Percentiles rank a stretch among this genome's conserved stretches.
Evolutionary conservation across 2,888 invertebrate species (phyloP).

Genomic region (Hydrotaea diabolus): DNA sequence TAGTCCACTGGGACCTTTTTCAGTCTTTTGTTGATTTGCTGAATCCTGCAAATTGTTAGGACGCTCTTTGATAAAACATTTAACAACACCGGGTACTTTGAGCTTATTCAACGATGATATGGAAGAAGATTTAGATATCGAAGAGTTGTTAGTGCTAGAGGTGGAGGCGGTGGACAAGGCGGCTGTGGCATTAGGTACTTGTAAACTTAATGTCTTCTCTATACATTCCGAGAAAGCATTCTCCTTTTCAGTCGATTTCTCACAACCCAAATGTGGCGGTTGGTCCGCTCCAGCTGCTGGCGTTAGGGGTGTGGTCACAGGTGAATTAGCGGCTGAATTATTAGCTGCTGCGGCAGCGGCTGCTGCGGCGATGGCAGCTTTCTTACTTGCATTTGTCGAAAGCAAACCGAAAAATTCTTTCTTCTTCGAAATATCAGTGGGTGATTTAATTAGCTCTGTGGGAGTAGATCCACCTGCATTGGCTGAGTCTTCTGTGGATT

Average conservation of each 20-base stretch:
- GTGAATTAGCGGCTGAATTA: slow-evolving; percentile 65
- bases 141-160: slow-evolving; percentile 70
- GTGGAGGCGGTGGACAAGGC: slow-evolving; percentile 66
- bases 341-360: slow-evolving; percentile 70
- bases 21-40: slow-evolving; percentile 73
- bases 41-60: slow-evolving; percentile 60
- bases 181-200: slow-evolving; percentile 70
- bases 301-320: slow-evolving; percentile 69
- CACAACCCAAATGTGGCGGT: slow-evolving; percentile 39
- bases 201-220: slow-evolving; percentile 73
- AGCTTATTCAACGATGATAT: slow-evolving; percentile 78
- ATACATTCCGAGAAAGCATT: slow-evolving; percentile 44
- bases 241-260: slow-evolving; percentile 62
- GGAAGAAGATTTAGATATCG: slow-evolving; percentile 76
- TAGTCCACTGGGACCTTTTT: slow-evolving; percentile 79
- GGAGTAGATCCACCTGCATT: slow-evolving; percentile 48
- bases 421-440: slow-evolving; percentile 79
- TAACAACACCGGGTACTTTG: slow-evolving; percentile 80
- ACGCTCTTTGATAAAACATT: slow-evolving; percentile 79
- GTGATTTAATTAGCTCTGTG: slow-evolving; percentile 75
- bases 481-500: slow-evolving; percentile 42
- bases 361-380: slow-evolving; percentile 76
- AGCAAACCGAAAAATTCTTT: slow-evolving; percentile 80
- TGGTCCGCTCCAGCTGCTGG: slow-evolving; percentile 54
- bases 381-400: slow-evolving; percentile 78